A percentile compares a stretch with the other conserved stretches of the same genome.
Evolutionary conservation across 2,888 invertebrate genomes (phyloP).

Genomic region (Aporophyla nigra): DNA sequence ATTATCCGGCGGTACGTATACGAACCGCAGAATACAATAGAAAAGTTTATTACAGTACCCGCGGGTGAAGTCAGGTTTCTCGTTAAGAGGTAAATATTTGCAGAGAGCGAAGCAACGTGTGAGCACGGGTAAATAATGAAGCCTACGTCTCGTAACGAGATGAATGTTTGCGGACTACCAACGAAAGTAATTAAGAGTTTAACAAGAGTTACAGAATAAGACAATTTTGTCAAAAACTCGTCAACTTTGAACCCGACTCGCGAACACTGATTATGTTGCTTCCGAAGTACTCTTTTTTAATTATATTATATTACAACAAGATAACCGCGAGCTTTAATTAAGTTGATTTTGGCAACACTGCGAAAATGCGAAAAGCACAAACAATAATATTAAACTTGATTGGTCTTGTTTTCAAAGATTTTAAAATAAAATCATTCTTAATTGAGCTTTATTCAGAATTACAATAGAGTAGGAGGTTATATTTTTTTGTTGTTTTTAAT

Average conservation of each 20-base stretch:
- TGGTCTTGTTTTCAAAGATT: not conserved
- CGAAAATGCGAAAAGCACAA: not conserved
- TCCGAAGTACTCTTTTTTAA: slow-evolving; percentile 28
- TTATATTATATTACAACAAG: slow-evolving; percentile 11
- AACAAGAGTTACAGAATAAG: slow-evolving; percentile 83
- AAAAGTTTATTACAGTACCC: slow-evolving; percentile 87
- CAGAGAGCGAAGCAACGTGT: slow-evolving; percentile 82
- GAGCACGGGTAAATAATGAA: slow-evolving; percentile 88
- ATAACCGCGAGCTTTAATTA: slow-evolving; percentile 14
- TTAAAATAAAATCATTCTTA: not conserved
- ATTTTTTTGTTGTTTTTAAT: not conserved
- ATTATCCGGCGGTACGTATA: slow-evolving; percentile 71
- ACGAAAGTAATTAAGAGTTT: slow-evolving; percentile 88
- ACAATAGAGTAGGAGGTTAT: not conserved
- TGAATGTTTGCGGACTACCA: slow-evolving; percentile 88
- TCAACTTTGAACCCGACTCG: slow-evolving; percentile 62
- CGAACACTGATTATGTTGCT: slow-evolving; percentile 60
- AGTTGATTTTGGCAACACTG: not conserved
- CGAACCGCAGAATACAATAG: slow-evolving; percentile 82
- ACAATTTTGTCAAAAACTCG: slow-evolving; percentile 80
- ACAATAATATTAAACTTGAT: not conserved
- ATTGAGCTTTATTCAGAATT: slow-evolving; percentile 6
- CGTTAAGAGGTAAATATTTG: slow-evolving; percentile 89
- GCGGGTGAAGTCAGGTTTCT: slow-evolving; percentile 87
- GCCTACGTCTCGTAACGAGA: slow-evolving; percentile 85